Evolutionary conservation across 2,113 vertebrate genomes (phyloP), one percentile per base, ranked within the genome.

Genomic region (Ptilonorhynchus violaceus): DNA sequence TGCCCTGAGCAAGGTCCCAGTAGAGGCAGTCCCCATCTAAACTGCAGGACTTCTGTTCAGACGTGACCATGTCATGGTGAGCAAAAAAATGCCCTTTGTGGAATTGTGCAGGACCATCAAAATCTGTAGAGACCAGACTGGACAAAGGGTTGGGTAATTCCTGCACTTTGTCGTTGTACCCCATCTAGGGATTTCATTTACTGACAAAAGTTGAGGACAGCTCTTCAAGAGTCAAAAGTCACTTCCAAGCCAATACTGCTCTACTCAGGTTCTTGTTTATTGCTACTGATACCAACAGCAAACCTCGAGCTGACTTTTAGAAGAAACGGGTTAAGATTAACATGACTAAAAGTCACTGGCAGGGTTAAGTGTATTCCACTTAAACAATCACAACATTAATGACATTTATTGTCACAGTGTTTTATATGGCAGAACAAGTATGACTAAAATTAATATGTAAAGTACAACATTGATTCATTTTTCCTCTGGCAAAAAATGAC

Each of bases 361-460:
- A 90, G 12, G 20, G 25, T 55, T 58, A 90, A 95, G 39, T 74
- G 68, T 30, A 70, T 89, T 81, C 50, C 52, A 70, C 23, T 92
- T 88, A 50, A 87, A 58, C 44, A 87, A 86, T 85, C 56, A 62
- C 30, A 92, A 50, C 37, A 23, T 31, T 92, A 83, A 44, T 56
- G 63, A 68, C 0, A 0, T 52, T 88, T 78, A 83, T 64, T 93
- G 82, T 86, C 88, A 85, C 49, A 67, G 20, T 55, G 30, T 59
- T 92, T 88, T 58, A 88, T 80, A 50, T 14, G 35, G 30, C 92
- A 80, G 37, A 67, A 73, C 20, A 33, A 73, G 8, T 50, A 74
- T 66, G 67, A 59, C 27, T 92, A 83, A 85, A 83, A 83, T 83
- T 77, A 89, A 59, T 74, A 74, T 19, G 30, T 77, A 70, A 94